A percentile compares a stretch with the other conserved stretches of the same genome.
Conservation (phyloP, 2,113 vertebrate genomes). For the Rhipidura dahli region DNA sequence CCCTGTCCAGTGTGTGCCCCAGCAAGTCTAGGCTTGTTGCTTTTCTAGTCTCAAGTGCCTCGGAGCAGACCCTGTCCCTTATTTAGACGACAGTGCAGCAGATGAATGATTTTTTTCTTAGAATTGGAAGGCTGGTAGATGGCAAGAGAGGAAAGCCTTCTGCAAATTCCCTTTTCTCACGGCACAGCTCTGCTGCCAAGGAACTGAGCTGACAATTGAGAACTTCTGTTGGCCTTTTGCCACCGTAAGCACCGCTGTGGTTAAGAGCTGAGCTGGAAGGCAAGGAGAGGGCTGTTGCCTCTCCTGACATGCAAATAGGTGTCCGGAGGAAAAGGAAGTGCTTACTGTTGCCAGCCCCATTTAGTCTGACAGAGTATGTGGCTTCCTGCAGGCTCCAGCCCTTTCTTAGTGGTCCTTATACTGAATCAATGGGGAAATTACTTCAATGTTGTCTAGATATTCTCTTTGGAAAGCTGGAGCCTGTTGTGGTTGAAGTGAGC, state of each 20-base stretch:
- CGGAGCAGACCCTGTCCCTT: background rate
- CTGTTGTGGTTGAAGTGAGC: background rate
- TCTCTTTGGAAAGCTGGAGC: background rate
- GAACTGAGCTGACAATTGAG: background rate
- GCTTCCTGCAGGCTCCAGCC: background rate
- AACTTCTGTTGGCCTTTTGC: background rate
- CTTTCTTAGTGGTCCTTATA: background rate
- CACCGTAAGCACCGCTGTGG: background rate
- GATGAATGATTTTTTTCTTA: background rate
- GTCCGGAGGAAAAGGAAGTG: background rate
- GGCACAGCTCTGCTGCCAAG: background rate
- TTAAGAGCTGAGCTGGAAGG: slow-evolving; percentile 29
- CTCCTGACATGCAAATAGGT: background rate
- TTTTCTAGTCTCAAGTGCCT: background rate
- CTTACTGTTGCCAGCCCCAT: background rate
- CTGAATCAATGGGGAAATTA: background rate
- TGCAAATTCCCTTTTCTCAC: background rate
- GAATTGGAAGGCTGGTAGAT: background rate
- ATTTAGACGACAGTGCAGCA: background rate
- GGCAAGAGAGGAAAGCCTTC: background rate
- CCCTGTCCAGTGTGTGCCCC: background rate
- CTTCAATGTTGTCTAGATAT: background rate
- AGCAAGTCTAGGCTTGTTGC: background rate
- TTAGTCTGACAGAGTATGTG: background rate
- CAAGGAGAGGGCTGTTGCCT: background rate